Evolutionary conservation across 2,888 invertebrate genomes (phyloP).

Genomic region (Pardosa pseudoannulata): DNA sequence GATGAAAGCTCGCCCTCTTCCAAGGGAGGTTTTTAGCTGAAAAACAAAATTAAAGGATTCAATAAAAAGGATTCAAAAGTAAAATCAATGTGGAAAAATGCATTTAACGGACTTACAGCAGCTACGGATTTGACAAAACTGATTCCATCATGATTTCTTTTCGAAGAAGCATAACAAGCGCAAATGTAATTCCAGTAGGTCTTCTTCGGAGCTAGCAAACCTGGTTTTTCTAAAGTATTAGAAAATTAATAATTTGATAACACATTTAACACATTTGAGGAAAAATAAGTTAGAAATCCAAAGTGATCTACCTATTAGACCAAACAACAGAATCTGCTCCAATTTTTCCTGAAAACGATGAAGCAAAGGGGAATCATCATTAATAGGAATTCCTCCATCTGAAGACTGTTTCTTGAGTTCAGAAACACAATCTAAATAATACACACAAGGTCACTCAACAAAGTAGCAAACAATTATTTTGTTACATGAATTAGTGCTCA

Average conservation of each 20-base stretch:
- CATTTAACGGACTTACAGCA: slow-evolving; percentile 76
- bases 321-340: slow-evolving; percentile 77
- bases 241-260: neutral
- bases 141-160: slow-evolving; percentile 78
- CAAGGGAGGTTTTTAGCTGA: slow-evolving; percentile 78
- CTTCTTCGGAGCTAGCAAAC: slow-evolving; percentile 77
- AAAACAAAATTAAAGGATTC: slow-evolving; percentile 50
- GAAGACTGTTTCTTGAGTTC: slow-evolving; percentile 55
- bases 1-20: slow-evolving; percentile 78
- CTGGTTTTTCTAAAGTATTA: slow-evolving; percentile 75
- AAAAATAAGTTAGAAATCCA: neutral
- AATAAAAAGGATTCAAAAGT: neutral
- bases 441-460: no score
- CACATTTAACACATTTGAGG: neutral
- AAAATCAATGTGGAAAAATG: neutral
- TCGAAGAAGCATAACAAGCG: slow-evolving; percentile 77
- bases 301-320: slow-evolving; percentile 78
- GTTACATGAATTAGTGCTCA: no score
- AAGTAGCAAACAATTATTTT: no score
- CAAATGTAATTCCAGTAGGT: slow-evolving; percentile 79
- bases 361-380: slow-evolving; percentile 77
- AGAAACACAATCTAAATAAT: slow-evolving; percentile 26
- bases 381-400: slow-evolving; percentile 76
- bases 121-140: slow-evolving; percentile 78
- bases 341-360: slow-evolving; percentile 78